Base-by-base conservation (phyloP, 2,113 vertebrate species). In the Podarcis raffonei region DNA sequence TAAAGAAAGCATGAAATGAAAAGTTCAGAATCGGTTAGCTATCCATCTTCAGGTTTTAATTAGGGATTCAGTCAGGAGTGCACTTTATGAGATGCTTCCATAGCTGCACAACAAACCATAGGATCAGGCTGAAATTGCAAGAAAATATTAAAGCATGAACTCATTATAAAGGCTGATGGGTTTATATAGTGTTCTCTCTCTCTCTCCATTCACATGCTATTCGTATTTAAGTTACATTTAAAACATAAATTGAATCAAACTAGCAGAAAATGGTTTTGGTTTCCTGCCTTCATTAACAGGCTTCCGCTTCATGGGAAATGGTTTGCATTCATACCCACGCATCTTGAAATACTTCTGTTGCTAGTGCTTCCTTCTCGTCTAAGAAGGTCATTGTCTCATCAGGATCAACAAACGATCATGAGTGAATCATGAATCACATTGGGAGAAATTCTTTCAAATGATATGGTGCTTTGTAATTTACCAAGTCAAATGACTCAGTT, bases 351-450 rank as follows among this genome's bases (percentile, higher is more conserved):
- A 0, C 48, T 84, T 71, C 53, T 66, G 81, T 86, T 72, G 6
- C 83, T n/a, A 82, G 20, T 91, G 71, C 66, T 81, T 48, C 0
- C 75, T 77, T 86, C 37, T 84, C 81, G 69, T 57, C 74, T 57
- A 30, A 74, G 88, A 81, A 87, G 68, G 84, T 2, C 0, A 8
- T 75, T 83, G 71, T 94, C 89, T 92, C 84, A 77, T 76, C 48
- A 92, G 89, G 66, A 94, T 90, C 92, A 92, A 88, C 80, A 87
- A 89, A 85, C 0, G 1, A 93, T 86, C 92, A 83, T 76, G 90
- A 89, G 90, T 35, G 80, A 92, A 75, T 89, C 86, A 92, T 89
- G 90, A 94, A 93, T 89, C 87, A 81, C 90, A 77, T 89, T 81
- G 89, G 92, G 39, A 79, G 91, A 89, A 74, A 57, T 81, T 89